Percentiles rank a stretch among this genome's conserved stretches.
Conservation (phyloP, 2,113 vertebrate genomes). For the Anhinga anhinga region DNA sequence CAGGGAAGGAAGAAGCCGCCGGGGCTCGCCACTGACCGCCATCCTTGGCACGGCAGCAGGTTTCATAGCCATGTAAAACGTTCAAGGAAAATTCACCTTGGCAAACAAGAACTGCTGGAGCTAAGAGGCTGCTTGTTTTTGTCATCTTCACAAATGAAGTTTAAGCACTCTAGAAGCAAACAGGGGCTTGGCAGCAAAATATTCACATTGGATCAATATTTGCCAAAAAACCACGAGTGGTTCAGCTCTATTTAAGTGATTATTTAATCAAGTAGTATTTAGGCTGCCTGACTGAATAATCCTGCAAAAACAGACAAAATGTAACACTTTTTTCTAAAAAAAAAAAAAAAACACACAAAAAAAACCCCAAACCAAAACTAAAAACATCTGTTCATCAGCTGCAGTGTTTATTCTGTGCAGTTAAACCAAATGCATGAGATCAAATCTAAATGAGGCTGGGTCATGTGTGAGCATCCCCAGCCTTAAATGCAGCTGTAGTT, state of each 20-base stretch:
- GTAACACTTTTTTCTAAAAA: background rate
- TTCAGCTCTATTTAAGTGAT: background rate
- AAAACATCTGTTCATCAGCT: slow-evolving; percentile 18
- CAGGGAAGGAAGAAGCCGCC: background rate
- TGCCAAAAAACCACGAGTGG: background rate
- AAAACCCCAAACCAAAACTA: background rate
- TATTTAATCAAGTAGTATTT: background rate
- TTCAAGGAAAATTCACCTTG: background rate
- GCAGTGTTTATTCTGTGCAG: background rate
- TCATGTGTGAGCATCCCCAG: background rate
- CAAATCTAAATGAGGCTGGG: background rate
- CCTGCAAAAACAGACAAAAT: background rate
- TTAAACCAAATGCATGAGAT: background rate
- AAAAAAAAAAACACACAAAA: no score
- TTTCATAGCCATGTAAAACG: fast-evolving
- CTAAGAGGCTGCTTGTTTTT: background rate
- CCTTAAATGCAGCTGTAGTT: background rate
- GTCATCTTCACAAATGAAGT: background rate
- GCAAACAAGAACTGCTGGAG: background rate
- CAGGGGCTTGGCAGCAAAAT: background rate
- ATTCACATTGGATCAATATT: background rate
- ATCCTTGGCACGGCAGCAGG: background rate
- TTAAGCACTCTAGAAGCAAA: background rate
- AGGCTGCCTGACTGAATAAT: background rate
- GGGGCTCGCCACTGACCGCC: background rate